phyloP scores from a whole-genome alignment of 2,797 vertebrate genomes.

The Vultur gryphus region DNA sequence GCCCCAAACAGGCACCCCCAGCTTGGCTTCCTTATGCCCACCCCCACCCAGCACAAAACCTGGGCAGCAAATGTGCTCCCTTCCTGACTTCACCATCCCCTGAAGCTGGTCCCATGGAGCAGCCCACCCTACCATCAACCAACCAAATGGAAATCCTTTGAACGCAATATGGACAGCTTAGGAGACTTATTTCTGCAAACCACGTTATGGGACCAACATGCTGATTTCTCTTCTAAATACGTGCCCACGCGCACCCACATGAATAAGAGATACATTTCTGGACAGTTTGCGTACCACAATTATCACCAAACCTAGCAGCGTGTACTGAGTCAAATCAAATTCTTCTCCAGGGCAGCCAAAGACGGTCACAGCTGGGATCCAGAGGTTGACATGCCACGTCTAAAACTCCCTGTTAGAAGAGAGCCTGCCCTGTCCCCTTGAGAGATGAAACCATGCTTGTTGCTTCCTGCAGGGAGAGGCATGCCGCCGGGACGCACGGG shows the following conservation, averaged over 20 bases:
- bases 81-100: neutral
- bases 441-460: neutral
- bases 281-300: neutral
- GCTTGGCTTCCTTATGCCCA: neutral
- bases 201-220: neutral
- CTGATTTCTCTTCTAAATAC: neutral
- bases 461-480: neutral
- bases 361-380: neutral
- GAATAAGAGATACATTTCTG: neutral
- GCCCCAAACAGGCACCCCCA: neutral
- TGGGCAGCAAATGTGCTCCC: neutral
- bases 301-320: neutral
- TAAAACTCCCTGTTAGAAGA: neutral
- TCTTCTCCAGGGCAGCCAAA: neutral
- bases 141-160: neutral
- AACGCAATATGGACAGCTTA: accelerated
- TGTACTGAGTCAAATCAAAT: neutral
- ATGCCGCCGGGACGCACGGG: accelerated
- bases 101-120: neutral
- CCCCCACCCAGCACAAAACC: neutral
- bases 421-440: too few species aligned
- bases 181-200: neutral
- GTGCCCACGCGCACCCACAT: accelerated
- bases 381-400: neutral
- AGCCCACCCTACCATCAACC: neutral